Base-by-base conservation (phyloP, 2,888 invertebrate genomes). In the Sphinx pinastri region DNA sequence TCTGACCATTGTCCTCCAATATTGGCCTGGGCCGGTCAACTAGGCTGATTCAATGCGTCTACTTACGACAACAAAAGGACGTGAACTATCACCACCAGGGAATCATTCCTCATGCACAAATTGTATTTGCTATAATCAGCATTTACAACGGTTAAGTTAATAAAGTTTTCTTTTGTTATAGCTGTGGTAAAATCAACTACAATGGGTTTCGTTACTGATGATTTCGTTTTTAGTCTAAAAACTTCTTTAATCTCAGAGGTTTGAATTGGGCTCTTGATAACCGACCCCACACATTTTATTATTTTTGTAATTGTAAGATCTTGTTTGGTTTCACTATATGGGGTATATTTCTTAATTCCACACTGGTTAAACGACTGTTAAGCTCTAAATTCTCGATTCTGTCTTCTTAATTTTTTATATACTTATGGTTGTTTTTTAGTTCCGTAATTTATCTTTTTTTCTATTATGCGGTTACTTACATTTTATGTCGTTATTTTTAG, bases 1-100 rank as follows among this genome's bases (percentile, higher is more conserved):
- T 84, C 82, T 81, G 77, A 73, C 89, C 83, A 91, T 93, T 92
- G 91, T 93, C 87, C 88, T 86, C 91, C 86, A 89, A 90, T 92
- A 88, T 85, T 81, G 85, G 84, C 76, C 84, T 84, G 88, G 85
- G 74, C 82, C 80, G 78, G 75, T 78, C 76, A 76, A 77, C 84
- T 82, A 81, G 83, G 75, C 80, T 79, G 77, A 86, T 87, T 87
- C 77, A 87, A 83, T 81, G 78, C 78, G 68, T 78, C 84, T 86
- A 84, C 84, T 84, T 83, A 84, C 71, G 77, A 79, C 77, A 47
- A 87, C 87, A 86, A 88, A 84, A 80, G 84, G 80, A 77, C 79
- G 74, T 70, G 67, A 67, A 54, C 72, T 73, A 73, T 70, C 16
- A 58, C 67, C 51, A 49, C 31, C 49, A 67, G 51, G 51, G 7